A percentile compares a stretch with the other conserved stretches of the same genome.
Evolutionary conservation across 2,113 vertebrate species (phyloP).

Genomic region (Garra rufa): DNA sequence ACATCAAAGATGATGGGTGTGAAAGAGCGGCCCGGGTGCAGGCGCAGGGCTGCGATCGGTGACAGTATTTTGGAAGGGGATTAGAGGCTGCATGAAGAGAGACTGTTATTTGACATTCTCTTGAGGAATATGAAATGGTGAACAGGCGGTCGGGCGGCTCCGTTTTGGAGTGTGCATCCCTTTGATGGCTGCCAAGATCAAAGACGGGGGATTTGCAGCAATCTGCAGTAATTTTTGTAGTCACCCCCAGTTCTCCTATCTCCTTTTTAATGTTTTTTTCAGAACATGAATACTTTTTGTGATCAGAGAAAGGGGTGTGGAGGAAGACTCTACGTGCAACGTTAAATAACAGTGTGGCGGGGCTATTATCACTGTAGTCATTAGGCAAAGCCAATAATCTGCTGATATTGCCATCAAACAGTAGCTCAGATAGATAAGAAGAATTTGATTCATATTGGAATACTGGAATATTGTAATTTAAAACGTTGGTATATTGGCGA

Average conservation of each 20-base stretch:
- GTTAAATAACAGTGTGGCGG: background rate
- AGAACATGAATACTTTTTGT: conserved; percentile 33
- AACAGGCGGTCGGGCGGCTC: conserved; percentile 60
- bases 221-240: conserved; percentile 70
- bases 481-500: too few species aligned
- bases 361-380: background rate
- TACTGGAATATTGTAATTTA: too few species aligned
- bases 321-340: background rate
- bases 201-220: conserved; percentile 72
- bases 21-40: conserved; percentile 23
- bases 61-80: conserved; percentile 57
- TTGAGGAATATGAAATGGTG: conserved; percentile 64
- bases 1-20: conserved; percentile 53
- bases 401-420: background rate
- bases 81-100: conserved; percentile 59
- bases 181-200: conserved; percentile 76
- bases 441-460: too few species aligned
- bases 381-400: background rate
- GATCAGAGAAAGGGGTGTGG: conserved; percentile 32
- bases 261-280: conserved; percentile 33
- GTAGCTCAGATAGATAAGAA: too few species aligned
- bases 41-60: conserved; percentile 41
- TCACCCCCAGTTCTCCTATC: conserved; percentile 31
- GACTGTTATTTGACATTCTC: conserved; percentile 64
- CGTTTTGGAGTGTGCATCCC: conserved; percentile 63